These are phyloP conservation scores for Rhinatrema bivittatum DNA, from an alignment of 2,797 vertebrate genomes.

Conservation along the genomic window DNA sequence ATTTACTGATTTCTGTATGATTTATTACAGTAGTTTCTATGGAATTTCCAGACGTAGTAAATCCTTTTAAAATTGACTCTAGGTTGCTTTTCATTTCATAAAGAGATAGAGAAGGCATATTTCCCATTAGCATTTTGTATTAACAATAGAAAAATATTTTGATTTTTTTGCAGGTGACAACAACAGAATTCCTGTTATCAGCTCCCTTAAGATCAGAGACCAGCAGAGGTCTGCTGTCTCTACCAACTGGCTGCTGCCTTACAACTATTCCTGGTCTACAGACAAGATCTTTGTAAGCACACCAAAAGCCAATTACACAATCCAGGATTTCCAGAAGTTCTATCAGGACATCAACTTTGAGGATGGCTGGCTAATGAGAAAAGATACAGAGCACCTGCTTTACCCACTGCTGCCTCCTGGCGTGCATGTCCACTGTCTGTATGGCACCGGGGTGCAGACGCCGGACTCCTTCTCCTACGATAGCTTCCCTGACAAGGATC, in stretches of 20 bases:
- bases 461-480: conserved; percentile 73
- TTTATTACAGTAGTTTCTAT: no score
- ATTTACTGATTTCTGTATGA: no score
- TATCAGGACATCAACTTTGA: conserved; percentile 77
- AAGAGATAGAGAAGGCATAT: no score
- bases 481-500: conserved; percentile 83
- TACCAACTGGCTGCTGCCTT: conserved; percentile 88
- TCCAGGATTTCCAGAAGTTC: conserved; percentile 73
- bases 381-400: conserved; percentile 78
- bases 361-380: conserved; percentile 87
- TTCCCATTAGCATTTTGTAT: no score
- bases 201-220: conserved; percentile 79
- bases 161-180: conserved; percentile 84
- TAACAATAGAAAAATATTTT: no score
- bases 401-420: conserved; percentile 62
- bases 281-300: conserved; percentile 79
- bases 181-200: conserved; percentile 86
- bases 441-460: conserved; percentile 75
- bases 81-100: no score
- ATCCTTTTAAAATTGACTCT: no score
- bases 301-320: conserved; percentile 76
- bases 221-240: conserved; percentile 89
- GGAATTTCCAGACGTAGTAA: no score
- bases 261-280: conserved; percentile 76
- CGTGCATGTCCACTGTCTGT: conserved; percentile 81